phyloP scores from a whole-genome alignment of 2,113 vertebrate genomes.

The Crotalus viridis region DNA sequence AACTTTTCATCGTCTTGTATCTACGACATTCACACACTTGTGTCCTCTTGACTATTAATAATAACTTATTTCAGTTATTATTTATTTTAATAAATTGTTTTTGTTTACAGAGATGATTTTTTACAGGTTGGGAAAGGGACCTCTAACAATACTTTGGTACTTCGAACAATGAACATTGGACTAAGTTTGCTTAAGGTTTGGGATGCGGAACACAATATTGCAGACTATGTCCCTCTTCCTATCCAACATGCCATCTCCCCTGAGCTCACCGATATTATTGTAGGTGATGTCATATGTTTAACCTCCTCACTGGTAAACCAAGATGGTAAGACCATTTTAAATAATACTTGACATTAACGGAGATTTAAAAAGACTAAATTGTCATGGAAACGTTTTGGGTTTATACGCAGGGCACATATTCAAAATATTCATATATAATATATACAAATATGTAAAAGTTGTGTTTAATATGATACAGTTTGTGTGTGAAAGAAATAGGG shows the following conservation, averaged over 20 bases:
- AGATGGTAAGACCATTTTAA: slow-evolving; percentile 72
- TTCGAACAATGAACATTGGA: slow-evolving; percentile 84
- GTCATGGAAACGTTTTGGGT: not conserved
- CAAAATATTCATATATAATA: slow-evolving; percentile 33
- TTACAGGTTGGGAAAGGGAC: slow-evolving; percentile 84
- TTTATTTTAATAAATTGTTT: not conserved
- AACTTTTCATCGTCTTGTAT: not conserved
- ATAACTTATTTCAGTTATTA: not conserved
- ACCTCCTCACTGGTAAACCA: slow-evolving; percentile 65
- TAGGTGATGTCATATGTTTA: slow-evolving; percentile 91
- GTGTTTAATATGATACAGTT: not conserved
- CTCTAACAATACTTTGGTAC: slow-evolving; percentile 77
- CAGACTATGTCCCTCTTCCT: slow-evolving; percentile 84
- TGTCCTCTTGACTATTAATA: not conserved
- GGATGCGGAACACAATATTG: slow-evolving; percentile 79
- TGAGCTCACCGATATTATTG: slow-evolving; percentile 64
- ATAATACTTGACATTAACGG: not conserved
- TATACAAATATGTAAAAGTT: not conserved
- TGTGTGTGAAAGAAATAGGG: not conserved
- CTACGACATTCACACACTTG: not conserved
- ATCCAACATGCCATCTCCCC: slow-evolving; percentile 86
- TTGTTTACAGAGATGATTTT: slow-evolving; percentile 84
- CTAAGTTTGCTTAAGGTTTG: slow-evolving; percentile 87
- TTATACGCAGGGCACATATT: not conserved
- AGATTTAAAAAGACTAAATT: not conserved